These are phyloP conservation scores for Oplegnathus fasciatus DNA, from an alignment of 2,113 vertebrate species.

Conservation along the genomic window DNA sequence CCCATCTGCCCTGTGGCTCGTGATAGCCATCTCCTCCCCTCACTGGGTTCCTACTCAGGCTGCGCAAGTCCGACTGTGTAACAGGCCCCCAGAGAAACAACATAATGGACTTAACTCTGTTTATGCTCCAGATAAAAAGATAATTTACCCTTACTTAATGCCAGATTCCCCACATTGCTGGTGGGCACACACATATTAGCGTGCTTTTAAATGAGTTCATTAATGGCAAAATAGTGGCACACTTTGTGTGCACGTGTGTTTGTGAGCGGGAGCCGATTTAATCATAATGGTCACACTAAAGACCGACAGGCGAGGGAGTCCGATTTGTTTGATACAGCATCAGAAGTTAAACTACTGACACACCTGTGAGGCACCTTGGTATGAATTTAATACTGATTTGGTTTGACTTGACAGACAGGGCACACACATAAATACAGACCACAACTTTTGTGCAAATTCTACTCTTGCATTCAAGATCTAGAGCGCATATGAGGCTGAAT, in stretches of 20 bases:
- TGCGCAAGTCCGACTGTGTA: constrained; percentile 64
- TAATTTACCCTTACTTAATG: constrained; percentile 66
- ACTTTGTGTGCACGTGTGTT: constrained; percentile 3
- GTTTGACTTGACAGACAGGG: neutral
- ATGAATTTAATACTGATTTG: neutral
- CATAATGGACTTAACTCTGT: constrained; percentile 71
- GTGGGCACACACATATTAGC: constrained; percentile 47
- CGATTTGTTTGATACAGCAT: too few species aligned
- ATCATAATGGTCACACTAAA: constrained; percentile 1
- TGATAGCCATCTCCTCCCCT: constrained; percentile 80
- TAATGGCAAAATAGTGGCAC: constrained; percentile 26
- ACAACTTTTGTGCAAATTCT: neutral
- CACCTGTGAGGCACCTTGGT: neutral
- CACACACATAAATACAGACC: constrained; percentile 19
- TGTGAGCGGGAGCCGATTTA: neutral
- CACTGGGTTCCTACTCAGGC: constrained; percentile 76
- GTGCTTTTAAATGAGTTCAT: constrained; percentile 40
- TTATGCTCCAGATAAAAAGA: constrained; percentile 70
- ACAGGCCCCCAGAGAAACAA: constrained; percentile 68
- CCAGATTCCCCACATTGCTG: constrained; percentile 60
- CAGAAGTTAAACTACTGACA: too few species aligned
- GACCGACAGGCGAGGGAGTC: neutral
- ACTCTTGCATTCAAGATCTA: neutral
- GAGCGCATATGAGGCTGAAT: neutral
- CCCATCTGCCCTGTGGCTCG: constrained; percentile 66